A percentile compares a stretch with the other conserved stretches of the same genome.
These are phyloP conservation scores for Leiothrix lutea DNA, from an alignment of 2,113 vertebrate species.

Conservation along the genomic window DNA sequence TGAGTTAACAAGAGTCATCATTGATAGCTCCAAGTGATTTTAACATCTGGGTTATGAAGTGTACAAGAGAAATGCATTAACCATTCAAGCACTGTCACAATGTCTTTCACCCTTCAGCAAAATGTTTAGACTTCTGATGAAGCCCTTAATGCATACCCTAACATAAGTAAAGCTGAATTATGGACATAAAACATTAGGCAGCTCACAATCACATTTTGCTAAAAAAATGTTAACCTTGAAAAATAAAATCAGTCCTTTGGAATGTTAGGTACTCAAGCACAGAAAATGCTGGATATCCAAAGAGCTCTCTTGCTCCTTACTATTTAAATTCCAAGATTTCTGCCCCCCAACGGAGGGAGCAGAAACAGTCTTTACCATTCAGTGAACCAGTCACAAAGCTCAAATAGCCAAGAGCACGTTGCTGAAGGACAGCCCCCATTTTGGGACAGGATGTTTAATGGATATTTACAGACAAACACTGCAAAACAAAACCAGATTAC, in stretches of 20 bases:
- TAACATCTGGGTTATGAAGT: not conserved
- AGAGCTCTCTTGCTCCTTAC: not conserved
- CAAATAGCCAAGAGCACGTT: accelerated
- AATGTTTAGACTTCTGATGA: not conserved
- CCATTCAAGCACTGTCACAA: not conserved
- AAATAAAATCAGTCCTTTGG: not conserved
- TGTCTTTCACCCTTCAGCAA: not conserved
- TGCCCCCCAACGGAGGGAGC: not conserved
- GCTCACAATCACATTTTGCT: not conserved
- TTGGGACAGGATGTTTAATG: not conserved
- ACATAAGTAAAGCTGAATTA: not conserved
- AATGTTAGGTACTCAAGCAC: not conserved
- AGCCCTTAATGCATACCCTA: not conserved
- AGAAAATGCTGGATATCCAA: not conserved
- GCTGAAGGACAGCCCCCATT: not conserved
- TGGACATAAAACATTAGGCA: not conserved
- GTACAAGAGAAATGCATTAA: not conserved
- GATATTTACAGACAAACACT: not conserved
- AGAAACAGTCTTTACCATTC: not conserved
- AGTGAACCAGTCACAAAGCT: not conserved
- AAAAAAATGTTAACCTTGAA: not conserved
- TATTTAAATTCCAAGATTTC: not conserved
- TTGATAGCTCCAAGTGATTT: not conserved
- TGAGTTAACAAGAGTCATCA: not conserved
- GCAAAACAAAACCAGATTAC: not conserved